Evolutionary conservation across 2,113 vertebrate genomes (phyloP).

Genomic region (Bubalus kerabau): DNA sequence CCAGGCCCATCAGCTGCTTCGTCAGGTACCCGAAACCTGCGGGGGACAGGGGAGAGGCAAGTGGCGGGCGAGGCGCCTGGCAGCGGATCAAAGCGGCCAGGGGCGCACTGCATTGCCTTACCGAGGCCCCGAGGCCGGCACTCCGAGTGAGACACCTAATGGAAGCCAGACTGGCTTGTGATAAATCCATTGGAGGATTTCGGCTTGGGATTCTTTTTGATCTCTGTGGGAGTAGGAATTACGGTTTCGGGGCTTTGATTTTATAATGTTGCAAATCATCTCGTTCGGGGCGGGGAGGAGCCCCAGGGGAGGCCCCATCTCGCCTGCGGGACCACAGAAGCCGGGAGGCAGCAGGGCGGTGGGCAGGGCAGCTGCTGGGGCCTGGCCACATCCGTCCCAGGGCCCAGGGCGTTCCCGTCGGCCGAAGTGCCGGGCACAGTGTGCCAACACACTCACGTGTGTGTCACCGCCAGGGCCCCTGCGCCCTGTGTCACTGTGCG

Average conservation of each 20-base stretch:
- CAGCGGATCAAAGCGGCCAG: constrained; percentile 75
- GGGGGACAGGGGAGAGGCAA: constrained; percentile 70
- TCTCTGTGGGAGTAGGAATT: constrained; percentile 59
- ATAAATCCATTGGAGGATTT: constrained; percentile 63
- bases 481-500: accelerated
- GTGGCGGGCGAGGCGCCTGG: constrained; percentile 70
- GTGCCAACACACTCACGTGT: accelerated
- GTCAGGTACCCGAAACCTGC: constrained; percentile 98
- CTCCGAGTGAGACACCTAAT: constrained; percentile 67
- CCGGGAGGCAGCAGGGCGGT: not conserved
- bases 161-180: constrained; percentile 79
- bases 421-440: accelerated
- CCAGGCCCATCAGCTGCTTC: constrained; percentile 97
- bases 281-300: accelerated
- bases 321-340: accelerated
- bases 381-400: accelerated
- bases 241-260: not conserved
- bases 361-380: not conserved
- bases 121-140: constrained; percentile 74
- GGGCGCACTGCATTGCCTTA: constrained; percentile 70
- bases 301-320: not conserved
- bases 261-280: not conserved
- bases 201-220: constrained; percentile 65
- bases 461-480: accelerated
- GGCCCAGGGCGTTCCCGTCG: not conserved